phyloP scores from a whole-genome alignment of 2,797 vertebrate genomes.

The Anisognathus igniventris region DNA sequence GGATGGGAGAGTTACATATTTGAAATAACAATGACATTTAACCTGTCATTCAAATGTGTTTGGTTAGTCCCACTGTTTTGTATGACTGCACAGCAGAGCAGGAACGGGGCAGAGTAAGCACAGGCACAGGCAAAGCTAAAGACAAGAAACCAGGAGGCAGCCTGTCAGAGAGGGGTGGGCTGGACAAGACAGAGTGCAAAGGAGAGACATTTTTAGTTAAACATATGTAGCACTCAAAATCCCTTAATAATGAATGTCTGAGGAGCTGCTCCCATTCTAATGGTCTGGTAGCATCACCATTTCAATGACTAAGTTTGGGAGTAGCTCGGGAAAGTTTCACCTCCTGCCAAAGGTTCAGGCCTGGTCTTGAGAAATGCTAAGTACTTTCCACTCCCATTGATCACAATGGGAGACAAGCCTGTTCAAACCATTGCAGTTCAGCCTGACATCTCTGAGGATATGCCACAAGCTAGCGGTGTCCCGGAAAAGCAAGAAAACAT shows the following conservation, averaged over 20 bases:
- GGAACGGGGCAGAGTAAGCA: not conserved
- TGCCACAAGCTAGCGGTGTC: not conserved
- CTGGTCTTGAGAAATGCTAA: not conserved
- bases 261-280: not conserved
- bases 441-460: not conserved
- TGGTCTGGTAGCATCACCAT: not conserved
- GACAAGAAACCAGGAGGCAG: not conserved
- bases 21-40: not conserved
- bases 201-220: not conserved
- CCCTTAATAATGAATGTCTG: not conserved
- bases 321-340: not conserved
- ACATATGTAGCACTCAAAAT: accelerated
- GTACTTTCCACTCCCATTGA: not conserved
- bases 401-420: not conserved
- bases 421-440: not conserved
- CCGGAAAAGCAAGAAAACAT: not conserved
- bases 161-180: not conserved
- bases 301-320: not conserved
- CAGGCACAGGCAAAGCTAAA: not conserved
- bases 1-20: not conserved
- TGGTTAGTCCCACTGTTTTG: not conserved
- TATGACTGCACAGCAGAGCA: not conserved
- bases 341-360: slow-evolving; percentile 3
- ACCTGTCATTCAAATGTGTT: not conserved
- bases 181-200: not conserved